Evolutionary conservation across 37 sponge, comb jelly and placozoan species (phyloP), one percentile per base, ranked within the genome.

Genomic region (Axinella damicornis): DNA sequence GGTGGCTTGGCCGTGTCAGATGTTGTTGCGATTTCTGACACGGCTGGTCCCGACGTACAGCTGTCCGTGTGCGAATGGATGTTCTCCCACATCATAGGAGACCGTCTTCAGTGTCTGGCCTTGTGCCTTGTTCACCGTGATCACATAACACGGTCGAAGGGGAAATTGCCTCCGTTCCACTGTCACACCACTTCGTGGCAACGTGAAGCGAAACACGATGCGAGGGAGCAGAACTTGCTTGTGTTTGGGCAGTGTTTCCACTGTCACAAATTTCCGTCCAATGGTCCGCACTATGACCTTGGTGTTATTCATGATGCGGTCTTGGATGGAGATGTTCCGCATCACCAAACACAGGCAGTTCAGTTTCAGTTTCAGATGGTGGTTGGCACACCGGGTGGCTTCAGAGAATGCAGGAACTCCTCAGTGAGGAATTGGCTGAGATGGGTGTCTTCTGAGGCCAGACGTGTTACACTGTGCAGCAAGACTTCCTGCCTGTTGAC

Each of bases 101-200:
- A 83, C 67, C 5, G 22, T 34, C 36, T 84, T 13, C 5, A 84
- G 58, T 53, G 78, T 84, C 14, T 84, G 85, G 69, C n/a, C n/a
- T n/a, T n/a, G n/a, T n/a, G n/a, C n/a, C n/a, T n/a, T n/a, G n/a
- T n/a, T n/a, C n/a, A n/a, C 85, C n/a, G n/a, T n/a, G 24, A 77
- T 77, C 15, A 76, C 79, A 77, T 30, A 77, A 27, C 56, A 40
- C n/a, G 34, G n/a, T n/a, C n/a, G 75, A 63, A 77, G 61, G 13
- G 77, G 85, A 63, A 84, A 84, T 38, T 84, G 85, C 80, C 60
- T 84, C 27, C 25, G 37, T 14, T 82, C 63, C 33, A 77, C 20
- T n/a, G 14, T 34, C 31, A 65, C 15, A 22, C 68, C 68, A 30
- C 68, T 65, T 30, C 27, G 68, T n/a, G n/a, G n/a, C 14, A 65